Percentiles rank a stretch among this genome's conserved stretches.
Evolutionary conservation across 2,113 vertebrate genomes (phyloP).

Genomic region (Catharus minimus): DNA sequence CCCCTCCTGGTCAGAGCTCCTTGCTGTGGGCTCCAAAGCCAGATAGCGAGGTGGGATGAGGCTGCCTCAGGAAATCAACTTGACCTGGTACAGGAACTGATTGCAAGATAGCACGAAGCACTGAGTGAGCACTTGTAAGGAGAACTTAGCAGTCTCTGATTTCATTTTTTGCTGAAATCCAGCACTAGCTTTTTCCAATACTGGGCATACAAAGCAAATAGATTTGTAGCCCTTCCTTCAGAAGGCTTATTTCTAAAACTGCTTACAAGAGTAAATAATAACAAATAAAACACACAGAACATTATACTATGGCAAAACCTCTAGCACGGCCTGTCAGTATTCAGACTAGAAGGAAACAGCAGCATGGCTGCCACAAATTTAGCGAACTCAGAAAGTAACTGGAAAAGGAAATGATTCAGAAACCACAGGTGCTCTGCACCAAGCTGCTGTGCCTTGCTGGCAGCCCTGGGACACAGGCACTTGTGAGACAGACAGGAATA

Average conservation of each 20-base stretch:
- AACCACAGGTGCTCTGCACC: conserved; percentile 49
- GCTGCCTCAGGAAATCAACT: background rate
- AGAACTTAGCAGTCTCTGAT: background rate
- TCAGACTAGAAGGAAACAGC: conserved; percentile 22
- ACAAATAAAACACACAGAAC: background rate
- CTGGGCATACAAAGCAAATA: background rate
- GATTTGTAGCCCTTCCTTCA: background rate
- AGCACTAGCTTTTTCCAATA: background rate
- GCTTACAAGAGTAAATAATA: background rate
- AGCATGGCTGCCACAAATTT: background rate
- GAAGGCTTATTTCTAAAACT: background rate
- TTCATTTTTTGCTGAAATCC: background rate
- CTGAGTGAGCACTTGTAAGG: background rate
- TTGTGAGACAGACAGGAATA: background rate
- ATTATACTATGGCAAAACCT: background rate
- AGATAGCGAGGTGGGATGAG: background rate
- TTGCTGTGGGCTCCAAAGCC: background rate
- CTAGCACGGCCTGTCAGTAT: background rate
- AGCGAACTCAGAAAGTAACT: conserved; percentile 18
- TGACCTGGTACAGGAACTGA: background rate
- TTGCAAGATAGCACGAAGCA: background rate
- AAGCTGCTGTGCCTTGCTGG: background rate
- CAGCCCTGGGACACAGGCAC: background rate
- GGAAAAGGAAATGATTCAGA: conserved; percentile 67
- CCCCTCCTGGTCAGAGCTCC: background rate